Evolutionary conservation across 2,113 vertebrate species (phyloP).

Genomic region (Isichthys henryi): DNA sequence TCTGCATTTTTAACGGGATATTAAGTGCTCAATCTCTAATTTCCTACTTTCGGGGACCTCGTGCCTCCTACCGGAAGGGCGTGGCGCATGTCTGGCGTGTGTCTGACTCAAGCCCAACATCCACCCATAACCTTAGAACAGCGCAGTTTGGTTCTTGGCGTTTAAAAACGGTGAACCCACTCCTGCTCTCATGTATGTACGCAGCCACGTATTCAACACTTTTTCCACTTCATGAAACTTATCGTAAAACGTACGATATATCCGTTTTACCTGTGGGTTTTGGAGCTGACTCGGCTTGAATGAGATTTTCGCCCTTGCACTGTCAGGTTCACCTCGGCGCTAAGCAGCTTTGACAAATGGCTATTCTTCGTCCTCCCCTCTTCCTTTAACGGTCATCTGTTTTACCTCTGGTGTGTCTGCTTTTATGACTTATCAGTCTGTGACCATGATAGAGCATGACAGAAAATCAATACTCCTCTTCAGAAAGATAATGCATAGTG

Average conservation of each 20-base stretch:
- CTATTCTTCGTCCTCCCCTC: constrained; percentile 38
- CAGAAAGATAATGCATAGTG: constrained; percentile 67
- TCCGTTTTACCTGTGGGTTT: not conserved
- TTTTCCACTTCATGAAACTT: not conserved
- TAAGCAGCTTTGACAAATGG: not conserved
- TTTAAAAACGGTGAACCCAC: not conserved
- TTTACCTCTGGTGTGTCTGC: constrained; percentile 59
- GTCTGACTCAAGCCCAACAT: not conserved
- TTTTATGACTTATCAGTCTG: constrained; percentile 54
- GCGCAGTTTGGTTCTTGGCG: not conserved
- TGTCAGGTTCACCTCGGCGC: not conserved
- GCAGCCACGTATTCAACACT: not conserved
- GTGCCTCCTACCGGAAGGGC: not conserved
- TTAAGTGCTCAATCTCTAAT: not conserved
- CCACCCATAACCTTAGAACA: not conserved
- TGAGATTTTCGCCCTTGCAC: not conserved
- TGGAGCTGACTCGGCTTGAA: not conserved
- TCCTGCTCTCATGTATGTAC: not conserved
- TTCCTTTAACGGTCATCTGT: constrained; percentile 52
- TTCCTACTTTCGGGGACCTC: not conserved
- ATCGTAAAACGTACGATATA: not conserved
- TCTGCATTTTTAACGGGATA: not conserved
- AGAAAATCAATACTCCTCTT: constrained; percentile 88
- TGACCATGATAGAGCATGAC: constrained; percentile 77
- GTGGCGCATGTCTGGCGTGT: not conserved